Base-by-base conservation (phyloP, 2,888 invertebrate genomes). In the Caenorhabditis panamensis region DNA sequence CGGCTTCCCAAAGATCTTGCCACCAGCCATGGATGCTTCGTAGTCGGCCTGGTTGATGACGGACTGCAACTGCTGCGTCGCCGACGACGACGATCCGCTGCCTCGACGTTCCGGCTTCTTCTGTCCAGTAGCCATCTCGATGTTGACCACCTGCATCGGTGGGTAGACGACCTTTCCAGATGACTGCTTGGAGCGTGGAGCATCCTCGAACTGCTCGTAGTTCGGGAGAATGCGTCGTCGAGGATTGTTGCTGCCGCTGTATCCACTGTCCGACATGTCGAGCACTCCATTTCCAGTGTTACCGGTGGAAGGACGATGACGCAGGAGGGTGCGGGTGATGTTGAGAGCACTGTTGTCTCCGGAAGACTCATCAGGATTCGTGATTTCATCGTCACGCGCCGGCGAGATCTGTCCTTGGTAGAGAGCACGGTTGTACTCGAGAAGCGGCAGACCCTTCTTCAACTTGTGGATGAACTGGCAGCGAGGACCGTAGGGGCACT, bases 391-490 rank as follows among this genome's bases (percentile, higher is more conserved):
- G n/a, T 84, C 84, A 9, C 84, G 72, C 11, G 85, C 85, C 22
- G 87, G 87, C 9, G 83, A 83, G 28, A 87, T 86, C 59, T 75
- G 54, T 22, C 86, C 84, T 44, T 68, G 56, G 13, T 59, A 49
- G 26, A 87, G 69, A 22, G 79, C 68, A 8, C 77, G 78, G 44
- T 86, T 82, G 81, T 87, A 87, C 24, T 87, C 84, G 16, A 84
- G 68, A 59, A 87, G 62, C 31, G 85, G 84, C 16, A 86, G 84
- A 49, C 87, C 87, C 77, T 83, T 83, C 56, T 82, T 85, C 69
- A 82, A 47, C 51, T 84, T 86, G 67, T 86, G 86, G 53, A 86
- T 86, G 61, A 86, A 86, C 63, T 86, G 86, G 59, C 86, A 86
- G 28, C 86, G 72, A 31, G 85, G 83, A 13, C 86, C 86, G 64